These are phyloP conservation scores for Cercopithecus mona DNA, from an alignment of 2,113 vertebrate species.

Conservation along the genomic window DNA sequence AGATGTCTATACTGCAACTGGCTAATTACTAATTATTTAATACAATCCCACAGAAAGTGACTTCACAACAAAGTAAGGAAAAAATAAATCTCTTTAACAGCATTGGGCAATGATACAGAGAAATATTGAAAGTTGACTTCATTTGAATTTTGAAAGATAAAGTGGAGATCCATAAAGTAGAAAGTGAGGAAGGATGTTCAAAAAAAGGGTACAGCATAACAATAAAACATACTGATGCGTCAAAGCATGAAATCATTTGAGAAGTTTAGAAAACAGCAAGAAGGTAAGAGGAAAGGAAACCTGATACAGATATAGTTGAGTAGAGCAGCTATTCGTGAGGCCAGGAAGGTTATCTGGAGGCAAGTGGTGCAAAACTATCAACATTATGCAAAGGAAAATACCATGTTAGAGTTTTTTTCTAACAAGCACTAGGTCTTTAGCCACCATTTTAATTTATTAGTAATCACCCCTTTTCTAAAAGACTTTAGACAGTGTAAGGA, in stretches of 20 bases:
- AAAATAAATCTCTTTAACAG: neutral
- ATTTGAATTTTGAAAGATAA: neutral
- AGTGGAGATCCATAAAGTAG: neutral
- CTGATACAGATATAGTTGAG: neutral
- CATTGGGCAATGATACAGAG: neutral
- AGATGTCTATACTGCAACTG: neutral
- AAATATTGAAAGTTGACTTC: neutral
- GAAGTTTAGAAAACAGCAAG: neutral
- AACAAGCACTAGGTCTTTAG: neutral
- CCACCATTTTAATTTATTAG: neutral
- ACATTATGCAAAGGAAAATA: neutral
- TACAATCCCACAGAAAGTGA: neutral
- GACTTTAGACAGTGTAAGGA: neutral
- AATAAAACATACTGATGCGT: neutral
- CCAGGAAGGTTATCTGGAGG: neutral
- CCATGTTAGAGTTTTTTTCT: neutral
- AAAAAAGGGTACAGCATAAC: neutral
- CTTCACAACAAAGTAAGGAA: neutral
- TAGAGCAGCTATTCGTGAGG: neutral
- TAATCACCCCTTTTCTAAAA: neutral
- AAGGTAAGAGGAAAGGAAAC: neutral
- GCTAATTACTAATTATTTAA: neutral
- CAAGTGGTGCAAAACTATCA: neutral
- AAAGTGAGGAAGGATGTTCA: neutral
- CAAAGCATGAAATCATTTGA: neutral